Base-by-base conservation (phyloP, 2,888 invertebrate species). In the Alloplasta piceator region DNA sequence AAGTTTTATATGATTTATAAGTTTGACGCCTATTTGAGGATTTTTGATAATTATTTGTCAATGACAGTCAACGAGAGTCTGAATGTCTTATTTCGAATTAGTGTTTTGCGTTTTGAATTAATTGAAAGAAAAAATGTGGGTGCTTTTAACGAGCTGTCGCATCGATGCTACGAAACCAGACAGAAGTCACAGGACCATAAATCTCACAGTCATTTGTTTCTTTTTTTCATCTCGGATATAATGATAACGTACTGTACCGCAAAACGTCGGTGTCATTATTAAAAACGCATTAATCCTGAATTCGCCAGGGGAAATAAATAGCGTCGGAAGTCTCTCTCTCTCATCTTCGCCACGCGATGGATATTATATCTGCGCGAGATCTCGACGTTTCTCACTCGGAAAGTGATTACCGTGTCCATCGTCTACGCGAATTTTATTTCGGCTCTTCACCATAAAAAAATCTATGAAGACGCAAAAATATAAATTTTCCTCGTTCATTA, bases 201-300 rank as follows among this genome's bases (percentile, higher is more conserved):
- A 52, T 66, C 52, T 7, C 6, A 55, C 3, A 46, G n/a, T 7
- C 9, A 56, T 56, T 26, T 26, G 26, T 26, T 26, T 26, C 26
- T 26, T 26, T 26, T 26, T 26, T 26, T 3, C 26, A 26, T 26
- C 26, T 26, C 26, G 26, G 26, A 56, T 43, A 56, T 10, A 7
- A 43, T 36, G n/a, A 43, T 26, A 43, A 38, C 10, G 5, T 39
- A 12, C 12, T 3, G 52, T 52, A 52, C 39, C 50, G 48, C 41
- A 16, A 60, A 67, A 58, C 55, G 67, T 87, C 87, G 26, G 86
- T 87, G 87, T 88, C 88, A 89, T 87, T 89, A 90, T 90, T 90
- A 90, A 90, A 90, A 90, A 88, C 87, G 85, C 89, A 90, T 90
- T 89, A 89, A 90, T 90, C 85, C 86, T 84, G 83, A 86, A 88